Base-by-base conservation (phyloP, 2,797 vertebrate species). In the Sarcoramphus papa region DNA sequence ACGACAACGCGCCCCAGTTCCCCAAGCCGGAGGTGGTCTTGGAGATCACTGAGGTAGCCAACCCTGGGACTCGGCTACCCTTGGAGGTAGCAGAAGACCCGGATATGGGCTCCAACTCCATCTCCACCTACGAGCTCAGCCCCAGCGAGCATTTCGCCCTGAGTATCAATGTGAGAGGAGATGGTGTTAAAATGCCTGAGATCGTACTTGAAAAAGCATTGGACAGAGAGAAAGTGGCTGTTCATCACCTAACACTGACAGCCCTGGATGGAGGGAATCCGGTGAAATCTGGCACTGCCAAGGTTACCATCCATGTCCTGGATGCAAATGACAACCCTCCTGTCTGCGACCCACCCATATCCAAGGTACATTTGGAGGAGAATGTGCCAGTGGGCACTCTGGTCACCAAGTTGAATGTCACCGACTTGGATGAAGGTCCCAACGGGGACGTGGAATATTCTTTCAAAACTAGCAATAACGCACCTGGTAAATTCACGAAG, bases 391-490 rank as follows among this genome's bases (percentile, higher is more conserved):
- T 96, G 82, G 97, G 97, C 40, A 97, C 97, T 53, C 68, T 98
- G 31, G 97, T 98, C 60, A 97, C 97, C 41, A 97, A 94, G 47
- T 12, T 98, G 65, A 97, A 98, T 48, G 98, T 98, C 63, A 97
- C 96, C 0, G 98, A 98, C 85, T 86, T 96, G 83, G 98, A 98
- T 64, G 97, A 97, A 72, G 98, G 97, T 83, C 95, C 92, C 59
- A 98, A 98, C 22, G 97, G 97, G 73, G 95, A 98, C 0, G 84
- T 98, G 83, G 95, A 97, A 63, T 98, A 98, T 91, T 98, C 95
- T 45, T 98, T 98, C 73, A 99, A 99, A 95, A 98, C 98, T 80
- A 97, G 95, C 95, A 97, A 97, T 85, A 97, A 97, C 0, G 96
- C 96, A 25, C 96, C 98, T 45, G 96, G 97, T 45, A 97, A 97